These are phyloP conservation scores for Nebria salina DNA, from an alignment of 2,888 invertebrate species.

Conservation along the genomic window DNA sequence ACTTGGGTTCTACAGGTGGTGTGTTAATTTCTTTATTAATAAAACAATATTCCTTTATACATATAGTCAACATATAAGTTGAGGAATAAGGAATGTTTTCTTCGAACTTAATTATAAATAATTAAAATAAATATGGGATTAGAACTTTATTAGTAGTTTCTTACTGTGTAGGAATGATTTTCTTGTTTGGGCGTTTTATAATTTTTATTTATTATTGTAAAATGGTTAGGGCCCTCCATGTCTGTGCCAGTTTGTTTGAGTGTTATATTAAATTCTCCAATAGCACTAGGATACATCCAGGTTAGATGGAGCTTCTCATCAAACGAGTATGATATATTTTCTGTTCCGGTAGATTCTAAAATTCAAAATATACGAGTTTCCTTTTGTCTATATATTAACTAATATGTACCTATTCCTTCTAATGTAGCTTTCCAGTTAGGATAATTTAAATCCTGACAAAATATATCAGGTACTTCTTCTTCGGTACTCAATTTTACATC, in stretches of 20 bases:
- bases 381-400: not conserved
- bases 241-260: not conserved
- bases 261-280: not conserved
- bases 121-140: not conserved
- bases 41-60: not conserved
- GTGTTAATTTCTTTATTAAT: not conserved
- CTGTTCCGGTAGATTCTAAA: not conserved
- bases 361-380: not conserved
- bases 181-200: not conserved
- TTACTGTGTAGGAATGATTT: not conserved
- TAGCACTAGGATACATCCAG: not conserved
- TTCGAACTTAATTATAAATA: not conserved
- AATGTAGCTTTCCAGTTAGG: not conserved
- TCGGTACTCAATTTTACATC: not conserved
- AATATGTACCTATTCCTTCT: not conserved
- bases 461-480: not conserved
- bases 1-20: not conserved
- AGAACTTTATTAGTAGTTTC: not conserved
- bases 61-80: not conserved
- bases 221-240: not conserved
- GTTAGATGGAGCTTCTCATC: not conserved
- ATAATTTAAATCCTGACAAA: conserved; percentile 11
- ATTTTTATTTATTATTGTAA: not conserved
- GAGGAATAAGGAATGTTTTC: not conserved
- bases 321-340: not conserved